Base-by-base conservation (phyloP, 2,888 invertebrate species). In the Thera britannica region DNA sequence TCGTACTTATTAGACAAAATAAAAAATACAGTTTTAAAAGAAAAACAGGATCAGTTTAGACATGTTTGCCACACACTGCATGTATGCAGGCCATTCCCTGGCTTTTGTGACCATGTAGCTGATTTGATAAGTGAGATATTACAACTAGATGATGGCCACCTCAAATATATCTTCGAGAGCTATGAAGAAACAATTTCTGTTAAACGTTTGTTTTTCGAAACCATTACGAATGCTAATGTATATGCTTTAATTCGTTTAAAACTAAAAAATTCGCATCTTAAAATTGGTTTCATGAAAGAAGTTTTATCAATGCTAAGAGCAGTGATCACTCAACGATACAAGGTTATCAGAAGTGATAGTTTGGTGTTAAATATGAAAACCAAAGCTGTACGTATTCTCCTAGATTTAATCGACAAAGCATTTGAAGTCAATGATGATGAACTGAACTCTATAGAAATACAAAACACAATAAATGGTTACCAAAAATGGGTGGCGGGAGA, bases 331-430 rank as follows among this genome's bases (percentile, higher is more conserved):
- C 67, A 78, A 11, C 79, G 81, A 68, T 80, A 79, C 62, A 84
- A 81, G 68, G 46, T 75, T 46, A 62, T 74, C 46, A 44, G 62
- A 57, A 75, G 62, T 1, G 52, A 68, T 6, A 66, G 75, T 3
- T 51, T 66, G 3, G 63, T 70, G 2, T 49, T 77, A 1, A 76
- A 74, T 58, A 69, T 51, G 1, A 77, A 59, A 58, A 76, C 75
- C 3, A 83, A 79, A 75, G 84, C 85, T 35, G 57, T 75, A 0
- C 72, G 79, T 7, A 78, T 87, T 46, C 65, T 88, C 4, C 23
- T 86, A 6, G 85, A 87, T 66, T 79, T 89, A 2, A 68, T 88
- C 8, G 83, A 88, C 52, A 80, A 78, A 75, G 75, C 84, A 0
- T 80, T 85, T 58, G 65, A 69, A 51, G 8, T 51, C 0, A 72